These are phyloP conservation scores for Pilophorus perplexus DNA, from an alignment of 2,888 invertebrate species.

Conservation along the genomic window DNA sequence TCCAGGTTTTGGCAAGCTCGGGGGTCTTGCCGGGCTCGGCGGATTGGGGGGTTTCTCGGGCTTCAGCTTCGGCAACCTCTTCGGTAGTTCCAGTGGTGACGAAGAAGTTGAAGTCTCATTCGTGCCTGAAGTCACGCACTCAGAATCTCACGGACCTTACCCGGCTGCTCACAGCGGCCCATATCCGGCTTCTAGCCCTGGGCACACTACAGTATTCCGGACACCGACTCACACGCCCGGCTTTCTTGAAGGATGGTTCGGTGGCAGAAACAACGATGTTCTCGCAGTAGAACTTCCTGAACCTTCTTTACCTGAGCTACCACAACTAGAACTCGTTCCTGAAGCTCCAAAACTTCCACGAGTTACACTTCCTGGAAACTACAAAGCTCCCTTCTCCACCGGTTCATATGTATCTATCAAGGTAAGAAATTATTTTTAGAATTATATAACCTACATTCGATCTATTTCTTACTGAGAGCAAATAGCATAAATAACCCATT, in stretches of 20 bases:
- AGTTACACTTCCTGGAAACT: constrained; percentile 43
- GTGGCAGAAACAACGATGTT: background rate
- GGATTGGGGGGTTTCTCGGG: background rate
- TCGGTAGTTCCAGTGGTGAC: background rate
- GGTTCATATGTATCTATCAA: constrained; percentile 45
- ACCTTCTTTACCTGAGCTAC: constrained; percentile 44
- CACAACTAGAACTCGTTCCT: constrained; percentile 36
- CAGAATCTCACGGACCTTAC: too few relatives aligned
- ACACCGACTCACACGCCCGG: constrained; percentile 29
- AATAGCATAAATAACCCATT: too few relatives aligned
- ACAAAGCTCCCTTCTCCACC: constrained; percentile 37
- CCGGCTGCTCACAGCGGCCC: too few relatives aligned
- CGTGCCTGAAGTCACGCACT: too few relatives aligned
- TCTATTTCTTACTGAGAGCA: too few relatives aligned
- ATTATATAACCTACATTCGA: too few relatives aligned
- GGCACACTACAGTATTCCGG: constrained; percentile 34
- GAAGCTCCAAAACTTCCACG: constrained; percentile 44
- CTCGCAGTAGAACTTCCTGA: constrained; percentile 40
- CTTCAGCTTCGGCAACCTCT: background rate
- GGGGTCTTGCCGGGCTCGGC: constrained; percentile 2
- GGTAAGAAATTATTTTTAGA: too few relatives aligned
- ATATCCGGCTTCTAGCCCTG: constrained; percentile 5
- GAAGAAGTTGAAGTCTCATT: background rate
- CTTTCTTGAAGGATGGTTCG: constrained; percentile 32
- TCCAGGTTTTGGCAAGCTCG: background rate